Evolutionary conservation across 1,140 invertebrate genomes (phyloP), one percentile per base, ranked within the genome.

Genomic region (Drosophila setifemur): DNA sequence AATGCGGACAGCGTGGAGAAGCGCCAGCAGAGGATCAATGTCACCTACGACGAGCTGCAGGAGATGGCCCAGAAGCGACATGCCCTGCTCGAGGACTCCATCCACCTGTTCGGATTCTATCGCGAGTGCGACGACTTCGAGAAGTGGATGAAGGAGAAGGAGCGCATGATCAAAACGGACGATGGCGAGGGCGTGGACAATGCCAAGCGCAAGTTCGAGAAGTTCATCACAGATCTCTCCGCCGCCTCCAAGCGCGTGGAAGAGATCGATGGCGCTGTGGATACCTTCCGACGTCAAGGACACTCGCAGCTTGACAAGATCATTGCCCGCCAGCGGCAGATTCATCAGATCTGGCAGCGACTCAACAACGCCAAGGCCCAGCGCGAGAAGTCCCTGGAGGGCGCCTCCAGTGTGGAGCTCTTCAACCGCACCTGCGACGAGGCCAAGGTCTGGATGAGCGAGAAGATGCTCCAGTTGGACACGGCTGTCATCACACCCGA

Each of bases 61-160:
- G 93, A 96, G 71, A 92, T 98, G 55, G 96, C 97, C 2, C 91
- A 93, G 40, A 93, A 94, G 40, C 93, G 98, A 1, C 94, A 96
- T 63, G 93, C 95, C 0, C 93, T 97, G 21, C 92, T 99, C 6
- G 96, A 98, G 74, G 98, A 99, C 90, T 95, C 98, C 0, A 97
- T 98, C 53, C 94, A 96, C 66, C 91, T 99, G 11, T 99, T 97
- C 90, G 95, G 95, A 23, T 99, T 99, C 92, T 98, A 98, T 90
- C 93, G 96, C n/a, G 98, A 99, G 89, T 99, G 98, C 91, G 97
- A 99, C 87, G 97, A 98, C 90, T 98, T 99, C 90, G 98, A 99
- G 91, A 95, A 95, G 68, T 99, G 98, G 98, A 98, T 99, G 85
- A 95, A 95, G 77, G 98, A 99, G 54, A 99, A 98, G 89, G 97